Evolutionary conservation across 2,113 vertebrate species (phyloP).

Genomic region (Cephalopholis sonnerati): DNA sequence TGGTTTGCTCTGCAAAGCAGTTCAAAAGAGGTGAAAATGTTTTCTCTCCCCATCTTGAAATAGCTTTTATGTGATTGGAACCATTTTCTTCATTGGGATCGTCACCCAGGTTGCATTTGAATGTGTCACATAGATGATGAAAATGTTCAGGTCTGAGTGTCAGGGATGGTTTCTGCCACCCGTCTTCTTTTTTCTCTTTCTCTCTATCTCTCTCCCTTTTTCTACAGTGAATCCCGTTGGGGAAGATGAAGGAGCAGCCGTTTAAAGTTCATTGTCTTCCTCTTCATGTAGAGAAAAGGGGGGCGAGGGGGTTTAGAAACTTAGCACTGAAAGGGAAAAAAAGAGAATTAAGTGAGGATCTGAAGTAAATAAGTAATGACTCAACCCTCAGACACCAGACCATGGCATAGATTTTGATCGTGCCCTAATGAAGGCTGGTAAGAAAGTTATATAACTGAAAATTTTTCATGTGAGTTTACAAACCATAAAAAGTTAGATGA

Average conservation of each 20-base stretch:
- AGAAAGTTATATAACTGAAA: not conserved
- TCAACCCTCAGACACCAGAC: slow-evolving; percentile 46
- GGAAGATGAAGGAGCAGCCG: slow-evolving; percentile 59
- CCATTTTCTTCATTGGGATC: slow-evolving; percentile 6
- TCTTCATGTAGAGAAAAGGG: slow-evolving; percentile 67
- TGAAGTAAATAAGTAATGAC: not conserved
- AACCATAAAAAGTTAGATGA: not conserved
- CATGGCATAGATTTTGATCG: not conserved
- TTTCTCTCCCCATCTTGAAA: slow-evolving; percentile 12
- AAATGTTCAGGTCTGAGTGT: slow-evolving; percentile 8
- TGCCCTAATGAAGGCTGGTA: not conserved
- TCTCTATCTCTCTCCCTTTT: slow-evolving; percentile 48
- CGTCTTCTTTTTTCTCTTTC: slow-evolving; percentile 51
- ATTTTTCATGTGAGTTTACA: not conserved
- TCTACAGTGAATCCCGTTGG: slow-evolving; percentile 53
- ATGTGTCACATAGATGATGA: slow-evolving; percentile 32
- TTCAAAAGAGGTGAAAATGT: slow-evolving; percentile 4
- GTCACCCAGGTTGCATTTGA: slow-evolving; percentile 30
- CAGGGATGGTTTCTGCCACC: slow-evolving; percentile 26
- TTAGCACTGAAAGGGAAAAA: slow-evolving; percentile 81
- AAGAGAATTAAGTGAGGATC: slow-evolving; percentile 52
- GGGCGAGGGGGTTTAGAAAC: slow-evolving; percentile 78
- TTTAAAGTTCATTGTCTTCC: slow-evolving; percentile 48
- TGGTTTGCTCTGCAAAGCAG: slow-evolving; percentile 13
- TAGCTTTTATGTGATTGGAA: slow-evolving; percentile 20